phyloP scores from a whole-genome alignment of 2,113 vertebrate genomes.

The Silurus glanis region DNA sequence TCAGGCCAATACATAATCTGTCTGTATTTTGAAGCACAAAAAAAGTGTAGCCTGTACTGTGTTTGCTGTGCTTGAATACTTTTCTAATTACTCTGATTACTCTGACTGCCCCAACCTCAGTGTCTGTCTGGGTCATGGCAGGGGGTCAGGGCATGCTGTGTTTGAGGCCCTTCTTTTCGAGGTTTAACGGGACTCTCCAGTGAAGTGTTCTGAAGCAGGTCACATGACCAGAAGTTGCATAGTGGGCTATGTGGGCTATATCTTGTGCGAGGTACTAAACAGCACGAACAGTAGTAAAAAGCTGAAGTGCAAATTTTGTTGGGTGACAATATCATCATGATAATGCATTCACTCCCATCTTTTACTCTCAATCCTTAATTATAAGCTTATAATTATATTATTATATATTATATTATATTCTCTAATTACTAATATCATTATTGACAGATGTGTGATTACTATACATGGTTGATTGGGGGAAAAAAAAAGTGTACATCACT shows the following conservation, averaged over 20 bases:
- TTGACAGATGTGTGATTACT: no score
- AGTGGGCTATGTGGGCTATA: neutral
- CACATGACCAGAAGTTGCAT: conserved; percentile 25
- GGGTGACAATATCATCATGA: no score
- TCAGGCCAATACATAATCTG: neutral
- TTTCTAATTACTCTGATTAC: neutral
- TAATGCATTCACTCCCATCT: no score
- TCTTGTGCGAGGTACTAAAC: neutral
- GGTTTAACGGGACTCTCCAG: conserved; percentile 28
- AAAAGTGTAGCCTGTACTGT: neutral
- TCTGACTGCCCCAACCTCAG: neutral
- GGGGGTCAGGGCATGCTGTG: conserved; percentile 26
- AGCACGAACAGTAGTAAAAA: neutral
- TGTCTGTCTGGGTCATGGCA: conserved; percentile 24
- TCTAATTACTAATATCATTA: no score
- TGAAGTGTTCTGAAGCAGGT: conserved; percentile 29
- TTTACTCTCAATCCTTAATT: neutral
- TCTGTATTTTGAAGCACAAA: neutral
- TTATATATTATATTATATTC: no score
- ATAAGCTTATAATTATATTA: no score
- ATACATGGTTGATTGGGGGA: no score
- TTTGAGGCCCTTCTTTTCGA: neutral
- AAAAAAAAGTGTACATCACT: neutral
- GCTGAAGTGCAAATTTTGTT: neutral
- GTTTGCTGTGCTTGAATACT: neutral